These are phyloP conservation scores for Aplysina aerophoba DNA, from an alignment of 37 sponge, comb jelly and placozoan genomes.

Conservation along the genomic window DNA sequence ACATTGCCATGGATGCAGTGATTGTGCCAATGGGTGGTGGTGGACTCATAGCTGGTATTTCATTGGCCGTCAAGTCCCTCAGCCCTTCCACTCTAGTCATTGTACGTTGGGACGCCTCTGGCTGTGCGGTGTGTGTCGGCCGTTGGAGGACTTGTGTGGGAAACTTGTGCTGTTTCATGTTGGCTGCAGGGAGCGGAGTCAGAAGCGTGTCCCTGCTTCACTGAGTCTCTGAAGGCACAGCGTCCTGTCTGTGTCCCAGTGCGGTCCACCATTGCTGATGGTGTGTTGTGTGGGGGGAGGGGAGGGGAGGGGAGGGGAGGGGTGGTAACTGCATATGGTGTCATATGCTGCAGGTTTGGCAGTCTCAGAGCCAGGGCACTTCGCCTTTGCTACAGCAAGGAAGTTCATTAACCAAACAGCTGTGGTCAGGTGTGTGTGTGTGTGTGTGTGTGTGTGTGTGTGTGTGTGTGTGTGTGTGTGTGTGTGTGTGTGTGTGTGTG, in stretches of 20 bases:
- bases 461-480: conserved; percentile 35
- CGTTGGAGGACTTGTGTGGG: background rate
- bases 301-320: too few species aligned
- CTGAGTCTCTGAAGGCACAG: conserved; percentile 75
- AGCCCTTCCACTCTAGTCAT: conserved; percentile 69
- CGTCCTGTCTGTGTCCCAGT: conserved; percentile 52
- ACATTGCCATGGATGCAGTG: conserved; percentile 64
- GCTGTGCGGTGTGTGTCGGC: too few species aligned
- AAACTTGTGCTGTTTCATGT: background rate
- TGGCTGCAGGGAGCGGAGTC: conserved; percentile 80
- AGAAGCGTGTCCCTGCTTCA: conserved; percentile 74
- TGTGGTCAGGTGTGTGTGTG: conserved; percentile 24
- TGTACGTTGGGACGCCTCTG: conserved; percentile 70
- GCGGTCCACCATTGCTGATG: conserved; percentile 86
- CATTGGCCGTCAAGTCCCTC: conserved; percentile 80
- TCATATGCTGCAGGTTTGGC: conserved; percentile 29
- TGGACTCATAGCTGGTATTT: conserved; percentile 85
- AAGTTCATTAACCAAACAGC: conserved; percentile 51
- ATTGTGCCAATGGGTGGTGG: conserved; percentile 92
- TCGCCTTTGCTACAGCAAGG: conserved; percentile 80
- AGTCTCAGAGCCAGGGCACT: conserved; percentile 73
- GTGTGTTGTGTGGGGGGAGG: background rate
- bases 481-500: background rate
- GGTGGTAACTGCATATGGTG: too few species aligned
- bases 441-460: conserved; percentile 34